Evolutionary conservation across 1,140 invertebrate genomes (phyloP).

Genomic region (Eurosta solidaginis): DNA sequence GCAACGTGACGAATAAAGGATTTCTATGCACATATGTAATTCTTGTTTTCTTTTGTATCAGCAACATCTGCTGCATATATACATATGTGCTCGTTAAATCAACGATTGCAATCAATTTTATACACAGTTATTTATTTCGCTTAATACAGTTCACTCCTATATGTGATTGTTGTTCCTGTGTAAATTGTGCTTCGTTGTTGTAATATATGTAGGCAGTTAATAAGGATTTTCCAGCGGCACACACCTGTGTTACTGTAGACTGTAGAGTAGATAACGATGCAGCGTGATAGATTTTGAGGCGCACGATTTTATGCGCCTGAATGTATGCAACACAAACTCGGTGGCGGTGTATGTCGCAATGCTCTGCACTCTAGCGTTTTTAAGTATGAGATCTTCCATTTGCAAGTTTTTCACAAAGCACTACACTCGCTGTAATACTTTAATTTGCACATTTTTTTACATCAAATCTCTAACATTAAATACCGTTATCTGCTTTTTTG

Average conservation of each 20-base stretch:
- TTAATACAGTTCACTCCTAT: constrained; percentile 11
- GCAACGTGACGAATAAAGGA: background rate
- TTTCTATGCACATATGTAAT: background rate
- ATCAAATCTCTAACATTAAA: background rate
- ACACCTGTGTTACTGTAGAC: background rate
- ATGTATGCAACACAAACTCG: background rate
- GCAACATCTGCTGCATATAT: background rate
- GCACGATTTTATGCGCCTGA: background rate
- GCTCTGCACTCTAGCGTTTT: background rate
- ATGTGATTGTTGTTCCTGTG: background rate
- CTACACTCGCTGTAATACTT: background rate
- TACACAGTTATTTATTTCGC: background rate
- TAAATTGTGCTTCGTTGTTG: constrained; percentile 8
- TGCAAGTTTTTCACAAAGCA: background rate
- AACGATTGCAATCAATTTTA: constrained; percentile 18
- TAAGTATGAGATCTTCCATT: background rate
- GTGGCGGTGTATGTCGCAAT: background rate
- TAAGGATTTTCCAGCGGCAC: background rate
- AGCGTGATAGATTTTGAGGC: too few relatives aligned
- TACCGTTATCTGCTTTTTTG: too few relatives aligned
- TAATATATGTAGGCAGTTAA: constrained; percentile 7
- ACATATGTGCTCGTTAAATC: constrained; percentile 11
- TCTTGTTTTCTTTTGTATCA: background rate
- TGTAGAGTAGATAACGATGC: too few relatives aligned
- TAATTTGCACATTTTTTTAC: background rate